phyloP scores from a whole-genome alignment of 2,888 invertebrate genomes.

The Drosophila demipolita region DNA sequence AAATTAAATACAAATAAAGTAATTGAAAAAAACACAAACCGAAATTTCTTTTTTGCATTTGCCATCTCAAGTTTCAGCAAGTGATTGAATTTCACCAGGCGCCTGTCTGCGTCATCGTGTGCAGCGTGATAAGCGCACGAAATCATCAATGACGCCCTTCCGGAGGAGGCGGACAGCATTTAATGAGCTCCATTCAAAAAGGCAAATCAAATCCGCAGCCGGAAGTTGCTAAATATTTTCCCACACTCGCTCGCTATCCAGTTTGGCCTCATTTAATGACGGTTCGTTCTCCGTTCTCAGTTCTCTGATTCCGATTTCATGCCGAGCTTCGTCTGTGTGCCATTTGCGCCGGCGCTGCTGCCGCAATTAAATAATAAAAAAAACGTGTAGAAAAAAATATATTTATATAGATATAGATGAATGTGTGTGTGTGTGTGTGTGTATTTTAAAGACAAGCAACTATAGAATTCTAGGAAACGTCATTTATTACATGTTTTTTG shows the following conservation, averaged over 20 bases:
- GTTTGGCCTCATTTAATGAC: conserved; percentile 76
- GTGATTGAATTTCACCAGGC: conserved; percentile 43
- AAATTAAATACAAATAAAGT: conserved; percentile 14
- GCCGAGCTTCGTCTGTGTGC: conserved; percentile 43
- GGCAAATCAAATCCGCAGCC: conserved; percentile 70
- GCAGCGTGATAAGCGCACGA: conserved; percentile 39
- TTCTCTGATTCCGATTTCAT: conserved; percentile 38
- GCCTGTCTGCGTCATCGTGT: conserved; percentile 34
- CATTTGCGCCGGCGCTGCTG: conserved; percentile 75
- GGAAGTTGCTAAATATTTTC: conserved; percentile 83
- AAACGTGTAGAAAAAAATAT: conserved; percentile 38
- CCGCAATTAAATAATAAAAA: conserved; percentile 78
- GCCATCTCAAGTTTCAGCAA: conserved; percentile 43
- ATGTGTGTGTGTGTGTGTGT: neutral
- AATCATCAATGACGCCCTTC: conserved; percentile 58
- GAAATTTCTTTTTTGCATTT: conserved; percentile 20
- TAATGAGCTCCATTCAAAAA: conserved; percentile 55
- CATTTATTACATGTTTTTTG: conserved; percentile 77
- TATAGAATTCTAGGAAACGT: conserved; percentile 73
- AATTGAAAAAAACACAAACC: conserved; percentile 12
- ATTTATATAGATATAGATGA: conserved; percentile 21
- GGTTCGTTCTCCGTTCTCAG: conserved; percentile 40
- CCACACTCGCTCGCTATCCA: conserved; percentile 70
- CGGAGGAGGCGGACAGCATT: conserved; percentile 57
- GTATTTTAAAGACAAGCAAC: conserved; percentile 36